Percentiles rank a stretch among this genome's conserved stretches.
Evolutionary conservation across 2,797 vertebrate genomes (phyloP).

Genomic region (Myioborus miniatus): DNA sequence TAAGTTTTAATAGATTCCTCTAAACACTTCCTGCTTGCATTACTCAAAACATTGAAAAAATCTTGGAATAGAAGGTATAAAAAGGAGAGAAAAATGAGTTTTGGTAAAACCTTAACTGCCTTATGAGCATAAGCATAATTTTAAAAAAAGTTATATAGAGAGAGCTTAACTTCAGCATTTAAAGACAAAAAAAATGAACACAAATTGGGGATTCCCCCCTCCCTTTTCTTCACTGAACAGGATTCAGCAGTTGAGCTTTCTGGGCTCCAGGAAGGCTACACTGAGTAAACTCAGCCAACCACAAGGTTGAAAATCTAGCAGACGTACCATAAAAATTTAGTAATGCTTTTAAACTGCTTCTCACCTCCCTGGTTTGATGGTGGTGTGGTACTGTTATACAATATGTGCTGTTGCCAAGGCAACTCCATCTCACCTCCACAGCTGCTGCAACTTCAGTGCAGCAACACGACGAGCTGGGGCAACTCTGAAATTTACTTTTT

Average conservation of each 20-base stretch:
- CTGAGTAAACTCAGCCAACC: constrained; percentile 45
- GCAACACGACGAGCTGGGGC: not conserved
- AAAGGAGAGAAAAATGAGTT: not conserved
- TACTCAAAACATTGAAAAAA: not conserved
- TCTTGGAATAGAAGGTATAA: not conserved
- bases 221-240: not conserved
- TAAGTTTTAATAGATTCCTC: not conserved
- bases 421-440: constrained; percentile 63
- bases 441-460: constrained; percentile 43
- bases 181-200: not conserved
- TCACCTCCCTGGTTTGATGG: constrained; percentile 64
- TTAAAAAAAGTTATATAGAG: not conserved
- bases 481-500: not conserved
- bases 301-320: constrained; percentile 54
- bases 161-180: not conserved
- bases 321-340: constrained; percentile 62
- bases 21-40: not conserved
- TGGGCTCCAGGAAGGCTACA: constrained; percentile 7
- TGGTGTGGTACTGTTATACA: constrained; percentile 52
- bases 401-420: constrained; percentile 60
- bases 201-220: not conserved
- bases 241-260: constrained; percentile 15
- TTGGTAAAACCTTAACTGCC: not conserved
- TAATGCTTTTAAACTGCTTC: constrained; percentile 64
- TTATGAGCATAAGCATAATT: not conserved